Percentiles rank a stretch among this genome's conserved stretches.
Conservation (phyloP, 2,888 invertebrate genomes). For the Ectemnius continuus region DNA sequence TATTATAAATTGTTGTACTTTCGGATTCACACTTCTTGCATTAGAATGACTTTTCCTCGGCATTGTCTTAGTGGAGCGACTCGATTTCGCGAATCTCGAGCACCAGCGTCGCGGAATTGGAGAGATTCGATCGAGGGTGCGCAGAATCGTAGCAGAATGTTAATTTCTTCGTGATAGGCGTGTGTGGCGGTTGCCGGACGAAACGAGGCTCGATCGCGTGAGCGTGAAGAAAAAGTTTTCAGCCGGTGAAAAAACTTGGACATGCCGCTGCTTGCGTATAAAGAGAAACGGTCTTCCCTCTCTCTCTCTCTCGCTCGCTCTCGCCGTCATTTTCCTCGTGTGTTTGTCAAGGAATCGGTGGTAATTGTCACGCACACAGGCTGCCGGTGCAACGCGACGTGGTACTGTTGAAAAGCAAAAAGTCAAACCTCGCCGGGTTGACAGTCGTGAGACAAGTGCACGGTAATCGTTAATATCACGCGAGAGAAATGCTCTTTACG, state of each 20-base stretch:
- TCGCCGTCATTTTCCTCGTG: too few species aligned
- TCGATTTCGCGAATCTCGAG: too few species aligned
- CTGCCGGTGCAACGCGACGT: slow-evolving; percentile 12
- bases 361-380: slow-evolving; percentile 48
- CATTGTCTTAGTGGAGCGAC: too few species aligned
- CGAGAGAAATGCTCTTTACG: slow-evolving; percentile 23
- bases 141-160: background rate
- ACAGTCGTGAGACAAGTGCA: slow-evolving; percentile 5
- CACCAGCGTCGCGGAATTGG: too few species aligned
- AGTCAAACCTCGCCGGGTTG: slow-evolving; percentile 10
- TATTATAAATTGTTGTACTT: too few species aligned
- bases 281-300: slow-evolving; percentile 14
- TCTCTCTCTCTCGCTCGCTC: too few species aligned
- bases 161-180: slow-evolving; percentile 14
- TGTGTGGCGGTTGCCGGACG: background rate
- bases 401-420: slow-evolving; percentile 36
- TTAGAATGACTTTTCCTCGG: too few species aligned
- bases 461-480: slow-evolving; percentile 3
- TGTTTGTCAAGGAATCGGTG: too few species aligned
- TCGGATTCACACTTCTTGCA: too few species aligned
- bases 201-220: slow-evolving; percentile 38
- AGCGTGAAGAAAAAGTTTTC: slow-evolving; percentile 48
- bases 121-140: background rate
- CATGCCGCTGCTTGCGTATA: slow-evolving; percentile 34
- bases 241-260: slow-evolving; percentile 51